A percentile compares a stretch with the other conserved stretches of the same genome.
Evolutionary conservation across 2,888 invertebrate species (phyloP).

Genomic region (Lepidochrysops patricia): DNA sequence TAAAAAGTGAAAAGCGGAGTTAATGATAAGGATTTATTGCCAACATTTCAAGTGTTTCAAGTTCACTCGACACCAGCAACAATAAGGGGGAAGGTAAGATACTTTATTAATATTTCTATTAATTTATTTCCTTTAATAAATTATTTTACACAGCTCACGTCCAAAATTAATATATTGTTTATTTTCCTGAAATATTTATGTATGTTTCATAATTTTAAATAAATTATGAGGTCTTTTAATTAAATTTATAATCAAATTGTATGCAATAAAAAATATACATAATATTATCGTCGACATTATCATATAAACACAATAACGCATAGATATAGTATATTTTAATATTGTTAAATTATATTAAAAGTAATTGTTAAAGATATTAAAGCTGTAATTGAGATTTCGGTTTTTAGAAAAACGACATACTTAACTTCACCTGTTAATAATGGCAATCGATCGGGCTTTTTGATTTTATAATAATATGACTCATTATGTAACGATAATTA

Average conservation of each 20-base stretch:
- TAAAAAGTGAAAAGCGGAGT: conserved; percentile 27
- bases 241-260: neutral
- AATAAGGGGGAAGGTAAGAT: conserved; percentile 11
- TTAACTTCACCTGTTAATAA: neutral
- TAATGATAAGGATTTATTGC: conserved; percentile 23
- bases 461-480: neutral
- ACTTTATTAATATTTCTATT: neutral
- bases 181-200: conserved; percentile 27
- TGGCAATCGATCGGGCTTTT: neutral
- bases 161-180: neutral
- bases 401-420: neutral
- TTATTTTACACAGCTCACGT: neutral
- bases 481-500: conserved; percentile 1
- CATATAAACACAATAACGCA: neutral
- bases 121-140: neutral
- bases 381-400: neutral
- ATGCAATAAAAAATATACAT: neutral
- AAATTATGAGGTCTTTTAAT: neutral
- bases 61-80: conserved; percentile 25
- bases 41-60: conserved; percentile 27
- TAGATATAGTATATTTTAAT: neutral
- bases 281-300: neutral
- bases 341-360: neutral
- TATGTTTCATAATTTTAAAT: conserved; percentile 24
- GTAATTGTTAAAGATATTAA: neutral